phyloP scores from a whole-genome alignment of 2,888 invertebrate genomes.

The Eugnorisma glareosa region DNA sequence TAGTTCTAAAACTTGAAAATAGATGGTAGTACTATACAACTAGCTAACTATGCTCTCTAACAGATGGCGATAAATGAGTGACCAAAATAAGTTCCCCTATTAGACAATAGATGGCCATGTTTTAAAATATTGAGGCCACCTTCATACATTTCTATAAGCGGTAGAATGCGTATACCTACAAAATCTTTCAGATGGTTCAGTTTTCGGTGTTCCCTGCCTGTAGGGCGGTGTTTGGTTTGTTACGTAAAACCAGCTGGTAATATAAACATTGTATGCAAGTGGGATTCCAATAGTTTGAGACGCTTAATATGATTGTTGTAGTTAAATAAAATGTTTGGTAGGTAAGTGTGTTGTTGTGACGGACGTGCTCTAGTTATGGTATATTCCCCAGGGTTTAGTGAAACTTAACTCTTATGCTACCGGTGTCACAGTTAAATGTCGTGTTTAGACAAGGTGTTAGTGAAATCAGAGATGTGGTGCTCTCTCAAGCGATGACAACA shows the following conservation, averaged over 20 bases:
- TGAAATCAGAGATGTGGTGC: conserved; percentile 83
- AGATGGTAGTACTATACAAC: background rate
- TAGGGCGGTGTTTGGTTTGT: conserved; percentile 86
- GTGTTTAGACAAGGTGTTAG: conserved; percentile 82
- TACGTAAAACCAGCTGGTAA: conserved; percentile 85
- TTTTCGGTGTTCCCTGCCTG: conserved; percentile 84
- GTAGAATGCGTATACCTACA: conserved; percentile 61
- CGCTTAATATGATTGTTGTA: conserved; percentile 14
- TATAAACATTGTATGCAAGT: conserved; percentile 76
- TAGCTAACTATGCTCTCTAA: background rate
- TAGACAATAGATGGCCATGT: conserved; percentile 71
- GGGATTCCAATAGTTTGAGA: conserved; percentile 35
- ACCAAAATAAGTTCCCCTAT: conserved; percentile 70
- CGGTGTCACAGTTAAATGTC: conserved; percentile 76
- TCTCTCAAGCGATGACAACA: conserved; percentile 86
- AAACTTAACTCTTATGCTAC: conserved; percentile 81
- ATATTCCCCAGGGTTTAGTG: conserved; percentile 67
- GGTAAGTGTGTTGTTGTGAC: conserved; percentile 34
- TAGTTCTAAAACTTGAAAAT: background rate
- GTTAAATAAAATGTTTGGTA: conserved; percentile 11
- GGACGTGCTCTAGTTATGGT: conserved; percentile 42
- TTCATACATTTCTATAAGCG: conserved; percentile 36
- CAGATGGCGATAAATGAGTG: conserved; percentile 14
- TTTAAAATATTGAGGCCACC: conserved; percentile 3
- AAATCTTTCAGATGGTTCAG: conserved; percentile 85